Percentiles rank a stretch among this genome's conserved stretches.
These are phyloP conservation scores for Anthoscopus minutus DNA, from an alignment of 2,113 vertebrate species.

Conservation along the genomic window DNA sequence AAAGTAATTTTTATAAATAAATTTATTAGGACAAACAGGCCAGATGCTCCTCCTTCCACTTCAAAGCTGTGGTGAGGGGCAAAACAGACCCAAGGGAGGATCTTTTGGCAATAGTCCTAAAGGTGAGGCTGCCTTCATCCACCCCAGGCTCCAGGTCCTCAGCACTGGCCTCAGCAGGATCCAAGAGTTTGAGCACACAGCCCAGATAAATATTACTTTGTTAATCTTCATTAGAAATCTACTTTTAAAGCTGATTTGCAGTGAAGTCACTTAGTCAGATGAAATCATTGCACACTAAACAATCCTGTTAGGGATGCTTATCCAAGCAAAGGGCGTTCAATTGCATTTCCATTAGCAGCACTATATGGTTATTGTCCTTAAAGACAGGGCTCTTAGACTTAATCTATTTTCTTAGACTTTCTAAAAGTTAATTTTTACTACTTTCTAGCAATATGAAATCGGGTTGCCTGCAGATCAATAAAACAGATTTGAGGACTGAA, in stretches of 20 bases:
- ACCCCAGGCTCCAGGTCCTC: not conserved
- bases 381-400: not conserved
- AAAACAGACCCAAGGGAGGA: not conserved
- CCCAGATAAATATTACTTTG: not conserved
- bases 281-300: conserved; percentile 17
- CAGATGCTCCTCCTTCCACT: not conserved
- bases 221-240: not conserved
- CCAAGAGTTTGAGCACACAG: not conserved
- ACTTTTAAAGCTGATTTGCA: not conserved
- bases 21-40: not conserved
- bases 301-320: conserved; percentile 13
- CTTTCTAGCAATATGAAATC: not conserved
- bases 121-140: not conserved
- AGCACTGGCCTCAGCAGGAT: not conserved
- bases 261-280: not conserved
- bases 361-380: conserved; percentile 27
- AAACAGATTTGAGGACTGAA: not conserved
- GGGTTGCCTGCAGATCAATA: not conserved
- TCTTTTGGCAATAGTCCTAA: not conserved
- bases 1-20: not conserved
- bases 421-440: not conserved
- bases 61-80: not conserved
- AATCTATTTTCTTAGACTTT: not conserved
- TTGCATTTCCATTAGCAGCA: conserved; percentile 23
- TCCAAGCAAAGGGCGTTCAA: conserved; percentile 14